Percentiles rank a stretch among this genome's conserved stretches.
These are phyloP conservation scores for Papilio dardanus DNA, from an alignment of 1,140 invertebrate genomes.

Conservation along the genomic window DNA sequence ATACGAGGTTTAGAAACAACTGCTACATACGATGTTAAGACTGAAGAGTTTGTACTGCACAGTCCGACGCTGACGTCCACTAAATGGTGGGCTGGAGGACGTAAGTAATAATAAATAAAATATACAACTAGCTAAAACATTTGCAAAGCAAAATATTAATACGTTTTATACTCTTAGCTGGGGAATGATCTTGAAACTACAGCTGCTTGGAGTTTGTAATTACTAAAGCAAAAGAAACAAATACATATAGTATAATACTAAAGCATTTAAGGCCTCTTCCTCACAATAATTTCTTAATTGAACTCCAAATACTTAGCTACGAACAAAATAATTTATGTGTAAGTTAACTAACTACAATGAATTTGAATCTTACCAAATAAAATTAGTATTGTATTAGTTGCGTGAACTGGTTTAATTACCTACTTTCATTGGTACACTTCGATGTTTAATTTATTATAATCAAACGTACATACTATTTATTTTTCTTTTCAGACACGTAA, in stretches of 20 bases:
- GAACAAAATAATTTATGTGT: neutral
- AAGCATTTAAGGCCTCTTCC: too few species aligned
- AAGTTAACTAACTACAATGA: neutral
- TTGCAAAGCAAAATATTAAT: too few species aligned
- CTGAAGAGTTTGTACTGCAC: constrained; percentile 94
- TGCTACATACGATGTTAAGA: constrained; percentile 93
- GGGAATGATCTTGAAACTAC: too few species aligned
- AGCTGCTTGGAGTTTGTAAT: too few species aligned
- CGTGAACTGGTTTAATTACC: neutral
- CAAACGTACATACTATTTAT: too few species aligned
- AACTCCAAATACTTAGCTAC: too few species aligned
- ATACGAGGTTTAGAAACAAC: constrained; percentile 95
- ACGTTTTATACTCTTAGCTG: too few species aligned
- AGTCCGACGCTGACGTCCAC: constrained; percentile 94
- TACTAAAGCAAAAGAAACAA: too few species aligned
- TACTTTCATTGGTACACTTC: neutral
- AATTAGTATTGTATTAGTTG: neutral
- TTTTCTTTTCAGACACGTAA: too few species aligned
- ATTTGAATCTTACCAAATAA: neutral
- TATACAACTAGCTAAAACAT: too few species aligned
- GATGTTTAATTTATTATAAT: neutral
- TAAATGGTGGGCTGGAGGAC: constrained; percentile 97
- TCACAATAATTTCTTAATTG: too few species aligned
- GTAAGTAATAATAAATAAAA: constrained; percentile 83
- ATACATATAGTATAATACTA: too few species aligned